phyloP scores from a whole-genome alignment of 2,113 vertebrate species.

The Hylia prasina region DNA sequence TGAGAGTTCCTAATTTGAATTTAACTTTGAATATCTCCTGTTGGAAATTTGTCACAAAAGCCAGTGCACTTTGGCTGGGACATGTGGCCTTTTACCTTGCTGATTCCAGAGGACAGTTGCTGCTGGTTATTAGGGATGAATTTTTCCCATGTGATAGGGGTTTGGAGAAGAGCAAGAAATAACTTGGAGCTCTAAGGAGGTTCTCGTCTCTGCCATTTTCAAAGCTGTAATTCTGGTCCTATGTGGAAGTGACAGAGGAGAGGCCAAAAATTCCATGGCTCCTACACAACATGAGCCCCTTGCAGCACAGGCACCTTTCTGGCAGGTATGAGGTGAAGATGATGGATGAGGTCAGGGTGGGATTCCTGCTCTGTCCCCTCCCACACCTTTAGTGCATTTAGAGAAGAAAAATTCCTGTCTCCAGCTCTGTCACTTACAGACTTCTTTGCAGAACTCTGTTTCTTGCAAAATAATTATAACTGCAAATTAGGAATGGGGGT shows the following conservation, averaged over 20 bases:
- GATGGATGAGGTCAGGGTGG: not conserved
- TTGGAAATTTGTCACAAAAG: not conserved
- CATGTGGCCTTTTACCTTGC: not conserved
- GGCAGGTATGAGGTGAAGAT: not conserved
- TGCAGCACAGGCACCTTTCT: not conserved
- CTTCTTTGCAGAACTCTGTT: conserved; percentile 9
- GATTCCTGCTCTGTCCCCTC: not conserved
- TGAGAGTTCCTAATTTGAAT: not conserved
- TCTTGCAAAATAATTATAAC: conserved; percentile 60
- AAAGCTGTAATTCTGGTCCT: not conserved
- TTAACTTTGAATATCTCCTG: not conserved
- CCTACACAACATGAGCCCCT: not conserved
- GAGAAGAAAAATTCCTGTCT: not conserved
- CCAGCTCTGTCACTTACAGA: not conserved
- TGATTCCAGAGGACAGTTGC: not conserved
- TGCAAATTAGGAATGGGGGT: conserved; percentile 59
- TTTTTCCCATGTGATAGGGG: not conserved
- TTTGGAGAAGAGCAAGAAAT: not conserved
- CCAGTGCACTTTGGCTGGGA: not conserved
- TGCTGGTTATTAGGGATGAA: not conserved
- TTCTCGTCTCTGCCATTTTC: not conserved
- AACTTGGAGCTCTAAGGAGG: not conserved
- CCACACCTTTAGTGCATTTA: not conserved
- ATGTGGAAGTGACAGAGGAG: not conserved
- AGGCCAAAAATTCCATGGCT: not conserved